Base-by-base conservation (phyloP, 2,888 invertebrate species). In the Pristionchus arcanus region DNA sequence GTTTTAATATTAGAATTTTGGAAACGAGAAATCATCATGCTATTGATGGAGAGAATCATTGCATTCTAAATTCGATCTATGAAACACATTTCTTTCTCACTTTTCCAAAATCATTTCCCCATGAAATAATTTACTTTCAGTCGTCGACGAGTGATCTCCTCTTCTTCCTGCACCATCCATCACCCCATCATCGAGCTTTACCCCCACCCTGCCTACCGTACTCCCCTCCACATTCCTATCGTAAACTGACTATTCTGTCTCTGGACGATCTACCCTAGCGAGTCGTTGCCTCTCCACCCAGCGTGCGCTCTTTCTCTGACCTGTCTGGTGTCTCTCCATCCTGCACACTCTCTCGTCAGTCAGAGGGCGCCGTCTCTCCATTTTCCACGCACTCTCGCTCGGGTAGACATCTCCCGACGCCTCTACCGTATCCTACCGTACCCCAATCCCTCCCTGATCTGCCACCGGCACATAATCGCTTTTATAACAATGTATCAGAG, bases 291-390 rank as follows among this genome's bases (percentile, higher is more conserved):
- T 85, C 84, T 85, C 59, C 84, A 59, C 84, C 84, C 84, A 85
- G 84, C 84, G 84, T 85, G 34, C 84, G 55, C 55, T 85, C 34
- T 85, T 55, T 84, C 59, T 85, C 84, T 85, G 59, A 59, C 84
- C 28, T 85, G 49, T 81, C 81, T 81, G 81, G 15, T 28, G 81
- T 74, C 83, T 85, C 84, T 85, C 59, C 84, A 59, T 28, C 59
- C 28, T 15, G 84, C 59, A 31, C 49, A 25, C 59, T 55, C 84
- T 85, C 59, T 85, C 55, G 81, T 53, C 81, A 53, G 74, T 37
- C 37, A 74, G 74, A 49, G 81, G n/a, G 49, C 49, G 81, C 81
- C 81, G 81, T 81, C 81, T 81, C 42, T 77, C 81, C 37, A 3
- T n/a, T 28, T 53, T 49, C 49, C 28, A 19, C 49, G 55, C 55